A percentile compares a stretch with the other conserved stretches of the same genome.
Evolutionary conservation across 1,140 invertebrate genomes (phyloP).

Genomic region (Cydia strobilella): DNA sequence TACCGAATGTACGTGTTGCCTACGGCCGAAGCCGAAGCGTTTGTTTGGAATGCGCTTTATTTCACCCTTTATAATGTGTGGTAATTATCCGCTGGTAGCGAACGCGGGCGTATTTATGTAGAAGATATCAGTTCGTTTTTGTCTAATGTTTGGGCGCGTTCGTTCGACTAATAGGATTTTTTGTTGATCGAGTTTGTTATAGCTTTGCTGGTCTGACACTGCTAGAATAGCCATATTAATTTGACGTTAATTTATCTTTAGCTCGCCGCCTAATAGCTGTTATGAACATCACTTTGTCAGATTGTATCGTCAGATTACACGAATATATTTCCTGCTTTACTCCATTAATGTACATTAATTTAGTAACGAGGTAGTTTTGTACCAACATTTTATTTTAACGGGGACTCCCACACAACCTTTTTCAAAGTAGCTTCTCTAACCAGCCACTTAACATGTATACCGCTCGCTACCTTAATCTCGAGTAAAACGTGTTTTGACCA

Average conservation of each 20-base stretch:
- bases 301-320: conserved; percentile 22
- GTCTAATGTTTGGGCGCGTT: conserved; percentile 61
- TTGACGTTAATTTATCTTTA: conserved; percentile 32
- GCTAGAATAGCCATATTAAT: conserved; percentile 19
- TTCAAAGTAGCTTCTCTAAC: not conserved
- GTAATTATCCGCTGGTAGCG: conserved; percentile 66
- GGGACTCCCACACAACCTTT: not conserved
- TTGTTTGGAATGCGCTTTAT: conserved; percentile 70
- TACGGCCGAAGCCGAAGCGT: conserved; percentile 38
- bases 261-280: conserved; percentile 21
- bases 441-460: not conserved
- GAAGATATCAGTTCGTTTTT: conserved; percentile 49
- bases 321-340: not conserved
- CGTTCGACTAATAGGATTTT: conserved; percentile 69
- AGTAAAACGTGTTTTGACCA: not conserved
- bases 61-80: conserved; percentile 69
- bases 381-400: conserved; percentile 9
- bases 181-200: conserved; percentile 39
- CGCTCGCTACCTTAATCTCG: not conserved
- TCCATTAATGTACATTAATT: conserved; percentile 24
- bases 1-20: conserved; percentile 65
- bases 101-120: conserved; percentile 47
- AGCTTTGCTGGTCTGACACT: not conserved
- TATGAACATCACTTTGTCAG: conserved; percentile 28
- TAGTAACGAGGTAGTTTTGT: not conserved